Evolutionary conservation across 2,888 invertebrate species (phyloP).

Genomic region (Allygus modestus): DNA sequence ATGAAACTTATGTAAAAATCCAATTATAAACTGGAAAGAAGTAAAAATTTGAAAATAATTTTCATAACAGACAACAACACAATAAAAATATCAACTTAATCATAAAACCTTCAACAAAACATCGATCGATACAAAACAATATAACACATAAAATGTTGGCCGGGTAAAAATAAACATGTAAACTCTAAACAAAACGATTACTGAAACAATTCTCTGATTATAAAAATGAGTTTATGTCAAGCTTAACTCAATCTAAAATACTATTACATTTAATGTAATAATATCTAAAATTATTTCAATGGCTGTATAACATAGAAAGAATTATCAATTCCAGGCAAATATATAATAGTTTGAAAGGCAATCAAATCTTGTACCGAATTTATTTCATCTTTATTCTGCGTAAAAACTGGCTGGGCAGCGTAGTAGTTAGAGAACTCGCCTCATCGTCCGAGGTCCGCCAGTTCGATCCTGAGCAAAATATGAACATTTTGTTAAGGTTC

Average conservation of each 20-base stretch:
- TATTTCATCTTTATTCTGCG: no score
- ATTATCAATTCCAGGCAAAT: no score
- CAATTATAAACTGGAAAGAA: slow-evolving; percentile 2
- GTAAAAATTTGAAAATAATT: slow-evolving; percentile 6
- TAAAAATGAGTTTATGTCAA: not conserved
- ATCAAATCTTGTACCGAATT: no score
- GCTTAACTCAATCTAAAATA: not conserved
- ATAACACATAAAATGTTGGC: slow-evolving; percentile 24
- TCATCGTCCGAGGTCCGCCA: no score
- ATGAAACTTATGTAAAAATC: not conserved
- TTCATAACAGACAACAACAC: slow-evolving; percentile 55
- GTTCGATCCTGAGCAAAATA: no score
- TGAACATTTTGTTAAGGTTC: no score
- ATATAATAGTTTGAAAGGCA: no score
- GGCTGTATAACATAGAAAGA: not conserved
- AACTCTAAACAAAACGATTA: slow-evolving; percentile 9
- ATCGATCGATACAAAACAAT: slow-evolving; percentile 28
- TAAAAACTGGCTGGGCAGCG: no score
- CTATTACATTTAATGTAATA: not conserved
- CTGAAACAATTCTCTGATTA: not conserved
- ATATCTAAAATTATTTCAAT: not conserved
- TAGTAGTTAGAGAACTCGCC: no score
- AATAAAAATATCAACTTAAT: slow-evolving; percentile 41
- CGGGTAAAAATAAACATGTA: slow-evolving; percentile 9
- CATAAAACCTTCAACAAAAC: slow-evolving; percentile 29